Percentiles rank a stretch among this genome's conserved stretches.
Evolutionary conservation across 2,113 vertebrate genomes (phyloP).

Genomic region (Petromus typicus): DNA sequence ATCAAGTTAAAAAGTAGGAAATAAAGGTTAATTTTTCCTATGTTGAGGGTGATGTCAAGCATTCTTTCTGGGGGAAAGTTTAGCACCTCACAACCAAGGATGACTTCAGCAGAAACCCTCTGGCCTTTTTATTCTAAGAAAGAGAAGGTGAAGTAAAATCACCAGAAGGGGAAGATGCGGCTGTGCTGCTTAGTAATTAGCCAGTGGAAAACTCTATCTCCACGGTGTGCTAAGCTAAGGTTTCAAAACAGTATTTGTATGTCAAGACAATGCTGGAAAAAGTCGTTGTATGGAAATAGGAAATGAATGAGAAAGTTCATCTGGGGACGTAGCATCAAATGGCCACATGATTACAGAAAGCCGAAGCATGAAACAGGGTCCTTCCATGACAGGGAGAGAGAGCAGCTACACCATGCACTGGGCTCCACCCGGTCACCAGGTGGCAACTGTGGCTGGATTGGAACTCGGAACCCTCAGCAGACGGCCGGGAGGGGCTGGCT

Average conservation of each 20-base stretch:
- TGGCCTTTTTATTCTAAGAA: slow-evolving; percentile 65
- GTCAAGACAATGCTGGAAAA: slow-evolving; percentile 27
- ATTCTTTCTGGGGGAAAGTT: neutral
- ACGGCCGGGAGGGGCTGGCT: neutral
- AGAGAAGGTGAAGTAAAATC: slow-evolving; percentile 10
- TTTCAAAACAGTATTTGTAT: slow-evolving; percentile 23
- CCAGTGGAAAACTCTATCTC: slow-evolving; percentile 5
- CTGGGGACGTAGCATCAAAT: neutral
- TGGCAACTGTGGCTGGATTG: neutral
- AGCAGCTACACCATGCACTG: neutral
- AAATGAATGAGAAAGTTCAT: slow-evolving; percentile 13
- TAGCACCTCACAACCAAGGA: neutral
- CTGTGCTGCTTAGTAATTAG: slow-evolving; percentile 1
- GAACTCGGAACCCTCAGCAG: slow-evolving; percentile 4
- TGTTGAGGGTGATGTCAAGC: neutral
- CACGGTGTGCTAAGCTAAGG: neutral
- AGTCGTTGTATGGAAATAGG: neutral
- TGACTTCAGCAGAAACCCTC: slow-evolving; percentile 58
- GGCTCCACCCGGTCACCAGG: neutral
- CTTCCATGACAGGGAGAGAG: neutral
- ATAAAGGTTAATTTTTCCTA: neutral
- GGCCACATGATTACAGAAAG: neutral
- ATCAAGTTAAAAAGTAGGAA: neutral
- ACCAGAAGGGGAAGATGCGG: slow-evolving; percentile 35
- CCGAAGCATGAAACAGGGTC: neutral